phyloP scores from a whole-genome alignment of 1,140 invertebrate species.

The Pteromalus puparum region DNA sequence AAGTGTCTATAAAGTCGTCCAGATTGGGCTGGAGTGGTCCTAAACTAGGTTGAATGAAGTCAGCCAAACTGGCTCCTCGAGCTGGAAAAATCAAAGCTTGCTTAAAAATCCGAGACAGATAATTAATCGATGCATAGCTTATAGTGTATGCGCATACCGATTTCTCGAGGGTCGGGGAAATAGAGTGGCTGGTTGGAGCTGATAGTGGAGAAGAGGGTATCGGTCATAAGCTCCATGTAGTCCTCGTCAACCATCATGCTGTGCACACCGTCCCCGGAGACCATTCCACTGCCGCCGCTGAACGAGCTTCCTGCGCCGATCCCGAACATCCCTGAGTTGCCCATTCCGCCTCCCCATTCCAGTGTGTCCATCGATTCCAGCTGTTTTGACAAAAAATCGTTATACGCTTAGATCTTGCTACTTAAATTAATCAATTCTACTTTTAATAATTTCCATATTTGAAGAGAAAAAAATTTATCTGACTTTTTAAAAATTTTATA shows the following conservation, averaged over 20 bases:
- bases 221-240: conserved; percentile 92
- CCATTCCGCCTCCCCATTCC: conserved; percentile 79
- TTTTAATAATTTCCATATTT: too few species aligned
- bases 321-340: conserved; percentile 61
- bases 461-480: too few species aligned
- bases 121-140: background rate
- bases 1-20: conserved; percentile 96
- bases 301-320: conserved; percentile 59
- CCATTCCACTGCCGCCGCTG: conserved; percentile 70
- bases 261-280: conserved; percentile 80
- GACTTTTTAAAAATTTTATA: too few species aligned
- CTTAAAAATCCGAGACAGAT: background rate
- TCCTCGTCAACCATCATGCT: conserved; percentile 90
- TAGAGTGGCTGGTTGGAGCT: conserved; percentile 92
- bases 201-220: conserved; percentile 92
- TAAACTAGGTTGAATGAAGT: conserved; percentile 98
- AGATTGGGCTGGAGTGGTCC: conserved; percentile 97
- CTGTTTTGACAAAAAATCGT: conserved; percentile 70
- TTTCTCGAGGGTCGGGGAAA: conserved; percentile 97
- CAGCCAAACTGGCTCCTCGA: conserved; percentile 85
- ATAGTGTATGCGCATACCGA: conserved; percentile 81
- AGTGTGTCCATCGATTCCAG: conserved; percentile 87
- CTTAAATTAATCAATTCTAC: too few species aligned
- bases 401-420: too few species aligned
- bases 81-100: conserved; percentile 72